Conservation (phyloP, 2,797 vertebrate species). For the Periparus ater region DNA sequence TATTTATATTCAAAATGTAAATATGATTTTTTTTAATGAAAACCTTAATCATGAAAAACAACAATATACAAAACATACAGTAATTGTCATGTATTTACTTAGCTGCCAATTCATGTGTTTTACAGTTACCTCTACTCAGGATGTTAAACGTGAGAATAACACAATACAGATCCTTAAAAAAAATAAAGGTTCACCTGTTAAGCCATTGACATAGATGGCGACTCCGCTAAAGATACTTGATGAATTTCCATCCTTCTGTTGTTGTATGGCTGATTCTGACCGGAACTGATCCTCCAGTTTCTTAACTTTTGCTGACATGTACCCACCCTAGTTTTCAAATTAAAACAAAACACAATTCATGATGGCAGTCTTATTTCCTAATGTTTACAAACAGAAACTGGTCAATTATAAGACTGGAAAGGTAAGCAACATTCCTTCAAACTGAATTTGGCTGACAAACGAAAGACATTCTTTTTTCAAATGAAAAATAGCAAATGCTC, state of each 20-base stretch:
- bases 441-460: not conserved
- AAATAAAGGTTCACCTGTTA: slow-evolving; percentile 84
- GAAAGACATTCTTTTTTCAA: not conserved
- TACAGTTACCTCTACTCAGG: not conserved
- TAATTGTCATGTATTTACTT: not conserved
- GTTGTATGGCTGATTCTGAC: slow-evolving; percentile 85
- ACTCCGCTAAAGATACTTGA: slow-evolving; percentile 92
- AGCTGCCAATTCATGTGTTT: not conserved
- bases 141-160: not conserved
- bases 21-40: not conserved
- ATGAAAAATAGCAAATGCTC: not conserved
- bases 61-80: not conserved
- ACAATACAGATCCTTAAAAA: not conserved
- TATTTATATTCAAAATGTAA: not conserved
- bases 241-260: slow-evolving; percentile 82
- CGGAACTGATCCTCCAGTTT: slow-evolving; percentile 95
- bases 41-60: not conserved
- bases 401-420: not conserved
- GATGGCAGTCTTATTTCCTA: not conserved
- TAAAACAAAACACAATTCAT: not conserved
- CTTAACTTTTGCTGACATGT: slow-evolving; percentile 95
- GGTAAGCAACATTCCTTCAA: not conserved
- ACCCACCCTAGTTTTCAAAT: slow-evolving; percentile 85
- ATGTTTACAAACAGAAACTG: not conserved
- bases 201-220: slow-evolving; percentile 96